phyloP scores from a whole-genome alignment of 92 coral and sea anemone genomes.

The Zoanthus solanderi region DNA sequence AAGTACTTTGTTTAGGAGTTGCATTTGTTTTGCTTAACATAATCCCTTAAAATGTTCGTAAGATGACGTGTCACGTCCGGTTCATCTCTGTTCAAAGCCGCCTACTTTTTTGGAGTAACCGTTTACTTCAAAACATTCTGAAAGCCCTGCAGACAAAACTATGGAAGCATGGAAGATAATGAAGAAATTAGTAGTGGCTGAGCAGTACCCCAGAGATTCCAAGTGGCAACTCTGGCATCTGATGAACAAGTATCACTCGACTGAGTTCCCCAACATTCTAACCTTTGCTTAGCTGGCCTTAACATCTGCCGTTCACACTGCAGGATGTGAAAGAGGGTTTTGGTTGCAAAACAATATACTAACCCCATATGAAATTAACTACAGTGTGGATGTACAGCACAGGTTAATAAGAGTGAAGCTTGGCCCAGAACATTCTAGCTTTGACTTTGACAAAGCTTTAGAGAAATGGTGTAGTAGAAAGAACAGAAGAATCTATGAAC shows the following conservation, averaged over 20 bases:
- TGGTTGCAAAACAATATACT: background rate
- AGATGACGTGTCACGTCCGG: too few relatives aligned
- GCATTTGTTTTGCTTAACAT: too few relatives aligned
- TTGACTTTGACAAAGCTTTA: slow-evolving; percentile 34
- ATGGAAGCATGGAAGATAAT: slow-evolving; percentile 20
- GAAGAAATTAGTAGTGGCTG: slow-evolving; percentile 38
- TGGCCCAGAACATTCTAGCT: slow-evolving; percentile 14
- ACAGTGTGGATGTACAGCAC: slow-evolving; percentile 38
- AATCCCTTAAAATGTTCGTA: too few relatives aligned
- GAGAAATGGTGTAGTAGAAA: slow-evolving; percentile 41
- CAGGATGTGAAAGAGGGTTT: background rate
- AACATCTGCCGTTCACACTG: background rate
- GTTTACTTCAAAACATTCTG: too few relatives aligned
- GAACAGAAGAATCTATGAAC: background rate
- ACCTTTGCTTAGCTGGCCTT: slow-evolving; percentile 19
- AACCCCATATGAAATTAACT: background rate
- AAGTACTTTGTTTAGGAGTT: too few relatives aligned
- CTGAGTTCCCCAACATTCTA: slow-evolving; percentile 20
- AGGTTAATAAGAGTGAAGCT: slow-evolving; percentile 34
- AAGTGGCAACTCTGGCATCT: slow-evolving; percentile 36
- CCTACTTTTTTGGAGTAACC: too few relatives aligned
- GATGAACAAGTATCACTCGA: slow-evolving; percentile 11
- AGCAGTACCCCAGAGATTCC: slow-evolving; percentile 40
- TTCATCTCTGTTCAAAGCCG: too few relatives aligned
- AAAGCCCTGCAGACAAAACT: too few relatives aligned